Percentiles rank a stretch among this genome's conserved stretches.
Evolutionary conservation across 2,113 vertebrate genomes (phyloP).

Genomic region (Saccopteryx leptura): DNA sequence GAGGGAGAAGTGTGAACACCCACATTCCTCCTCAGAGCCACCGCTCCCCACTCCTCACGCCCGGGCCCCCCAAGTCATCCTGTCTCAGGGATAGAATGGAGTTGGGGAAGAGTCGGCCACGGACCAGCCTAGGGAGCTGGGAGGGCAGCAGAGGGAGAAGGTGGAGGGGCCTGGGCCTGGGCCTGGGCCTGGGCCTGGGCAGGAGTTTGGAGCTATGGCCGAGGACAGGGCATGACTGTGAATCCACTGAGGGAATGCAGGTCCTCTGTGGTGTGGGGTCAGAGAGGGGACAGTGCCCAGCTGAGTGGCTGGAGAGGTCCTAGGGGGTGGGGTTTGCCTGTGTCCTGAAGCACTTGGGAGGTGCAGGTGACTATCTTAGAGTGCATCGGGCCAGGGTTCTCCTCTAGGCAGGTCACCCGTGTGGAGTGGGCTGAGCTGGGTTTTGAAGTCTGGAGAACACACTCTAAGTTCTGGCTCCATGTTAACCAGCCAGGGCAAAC

Average conservation of each 20-base stretch:
- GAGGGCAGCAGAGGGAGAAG: background rate
- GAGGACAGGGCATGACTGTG: no score
- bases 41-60: background rate
- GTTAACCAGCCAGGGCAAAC: background rate
- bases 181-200: background rate
- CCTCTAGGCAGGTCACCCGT: background rate
- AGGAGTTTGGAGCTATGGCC: background rate
- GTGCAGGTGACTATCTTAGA: background rate
- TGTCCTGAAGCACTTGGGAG: background rate
- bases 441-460: background rate
- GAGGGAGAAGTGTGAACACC: background rate
- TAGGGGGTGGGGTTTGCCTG: no score
- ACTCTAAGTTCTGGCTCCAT: background rate
- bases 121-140: background rate
- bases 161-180: background rate
- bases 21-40: background rate
- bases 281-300: background rate
- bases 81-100: background rate
- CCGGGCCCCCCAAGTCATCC: rapidly evolving
- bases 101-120: background rate
- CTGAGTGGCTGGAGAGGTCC: background rate
- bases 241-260: background rate
- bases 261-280: background rate
- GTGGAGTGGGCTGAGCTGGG: background rate
- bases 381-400: no score